phyloP scores from a whole-genome alignment of 2,797 vertebrate species.

The Pseudomugil tenellus region DNA sequence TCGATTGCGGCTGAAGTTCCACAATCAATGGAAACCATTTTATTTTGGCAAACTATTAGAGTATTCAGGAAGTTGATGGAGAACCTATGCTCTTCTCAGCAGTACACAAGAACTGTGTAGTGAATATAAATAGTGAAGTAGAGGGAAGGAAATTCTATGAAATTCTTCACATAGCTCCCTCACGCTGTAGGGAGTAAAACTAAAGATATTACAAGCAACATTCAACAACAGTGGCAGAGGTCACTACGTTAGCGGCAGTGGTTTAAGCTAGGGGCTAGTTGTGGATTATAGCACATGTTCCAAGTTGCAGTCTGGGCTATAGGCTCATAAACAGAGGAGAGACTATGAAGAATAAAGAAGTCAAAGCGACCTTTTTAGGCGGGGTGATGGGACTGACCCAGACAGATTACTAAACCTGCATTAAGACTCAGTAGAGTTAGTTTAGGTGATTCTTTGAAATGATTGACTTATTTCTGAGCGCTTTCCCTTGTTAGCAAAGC shows the following conservation, averaged over 20 bases:
- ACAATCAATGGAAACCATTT: slow-evolving; percentile 13
- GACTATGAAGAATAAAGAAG: slow-evolving; percentile 14
- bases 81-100: slow-evolving; percentile 16
- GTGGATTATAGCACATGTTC: slow-evolving; percentile 7
- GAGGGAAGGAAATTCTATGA: slow-evolving; percentile 8
- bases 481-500: slow-evolving; percentile 9
- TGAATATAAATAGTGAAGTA: neutral
- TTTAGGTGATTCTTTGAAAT: slow-evolving; percentile 26
- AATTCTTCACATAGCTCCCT: slow-evolving; percentile 10
- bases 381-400: neutral
- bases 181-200: slow-evolving; percentile 2
- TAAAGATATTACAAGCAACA: slow-evolving; percentile 12
- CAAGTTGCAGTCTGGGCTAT: neutral
- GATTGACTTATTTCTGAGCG: slow-evolving; percentile 20
- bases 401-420: slow-evolving; percentile 1
- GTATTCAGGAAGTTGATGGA: slow-evolving; percentile 18
- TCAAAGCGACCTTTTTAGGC: slow-evolving; percentile 7
- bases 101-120: slow-evolving; percentile 30
- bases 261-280: neutral
- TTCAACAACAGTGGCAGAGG: neutral
- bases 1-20: slow-evolving; percentile 7
- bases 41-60: slow-evolving; percentile 26
- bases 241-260: neutral
- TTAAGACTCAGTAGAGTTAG: slow-evolving; percentile 1
- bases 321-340: no score